A percentile compares a stretch with the other conserved stretches of the same genome.
Evolutionary conservation across 2,113 vertebrate genomes (phyloP).

Genomic region (Urocynchramus pylzowi): DNA sequence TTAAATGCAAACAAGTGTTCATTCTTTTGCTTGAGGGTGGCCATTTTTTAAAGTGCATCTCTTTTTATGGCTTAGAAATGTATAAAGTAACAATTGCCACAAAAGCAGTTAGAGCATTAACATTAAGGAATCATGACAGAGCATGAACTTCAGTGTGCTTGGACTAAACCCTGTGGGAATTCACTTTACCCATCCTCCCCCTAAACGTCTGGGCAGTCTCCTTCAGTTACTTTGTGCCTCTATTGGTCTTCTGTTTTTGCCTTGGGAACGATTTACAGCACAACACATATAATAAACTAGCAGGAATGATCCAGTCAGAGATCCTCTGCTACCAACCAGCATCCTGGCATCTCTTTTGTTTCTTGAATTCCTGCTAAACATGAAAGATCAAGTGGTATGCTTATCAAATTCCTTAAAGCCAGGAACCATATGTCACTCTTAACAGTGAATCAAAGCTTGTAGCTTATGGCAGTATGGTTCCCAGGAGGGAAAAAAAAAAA

Average conservation of each 20-base stretch:
- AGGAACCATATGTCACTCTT: slow-evolving; percentile 17
- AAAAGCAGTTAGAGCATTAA: background rate
- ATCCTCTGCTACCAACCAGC: background rate
- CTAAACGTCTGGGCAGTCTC: background rate
- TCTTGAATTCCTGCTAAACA: background rate
- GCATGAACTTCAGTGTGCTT: background rate
- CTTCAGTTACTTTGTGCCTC: background rate
- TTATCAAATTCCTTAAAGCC: background rate
- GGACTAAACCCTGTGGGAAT: background rate
- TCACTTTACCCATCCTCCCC: background rate
- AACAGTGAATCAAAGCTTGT: background rate
- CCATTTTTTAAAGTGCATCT: background rate
- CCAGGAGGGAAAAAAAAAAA: background rate
- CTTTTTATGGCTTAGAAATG: background rate
- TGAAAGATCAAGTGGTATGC: slow-evolving; percentile 19
- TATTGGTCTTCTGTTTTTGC: background rate
- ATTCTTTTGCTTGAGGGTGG: slow-evolving; percentile 11
- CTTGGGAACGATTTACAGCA: background rate
- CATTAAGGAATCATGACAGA: background rate
- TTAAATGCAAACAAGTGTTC: slow-evolving; percentile 58
- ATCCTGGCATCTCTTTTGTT: slow-evolving; percentile 8
- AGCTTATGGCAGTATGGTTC: background rate
- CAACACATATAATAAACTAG: background rate
- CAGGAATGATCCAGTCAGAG: background rate
- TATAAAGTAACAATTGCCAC: background rate